Conservation (phyloP, 2,113 vertebrate species). For the Chrysochloris asiatica region DNA sequence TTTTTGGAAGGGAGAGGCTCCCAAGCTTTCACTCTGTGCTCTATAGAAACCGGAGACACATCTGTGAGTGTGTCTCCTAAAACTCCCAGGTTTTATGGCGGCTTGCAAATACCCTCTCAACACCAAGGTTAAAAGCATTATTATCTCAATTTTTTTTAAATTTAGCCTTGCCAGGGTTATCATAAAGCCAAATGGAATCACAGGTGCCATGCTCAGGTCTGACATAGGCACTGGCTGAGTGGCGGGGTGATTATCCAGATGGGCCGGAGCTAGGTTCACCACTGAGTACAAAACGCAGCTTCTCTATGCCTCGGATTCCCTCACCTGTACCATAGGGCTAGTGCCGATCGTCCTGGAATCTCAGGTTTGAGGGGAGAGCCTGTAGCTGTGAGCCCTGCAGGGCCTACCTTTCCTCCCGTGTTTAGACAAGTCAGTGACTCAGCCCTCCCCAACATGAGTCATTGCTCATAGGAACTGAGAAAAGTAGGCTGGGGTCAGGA, state of each 20-base stretch:
- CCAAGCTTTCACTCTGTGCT: rapidly evolving
- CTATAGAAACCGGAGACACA: rapidly evolving
- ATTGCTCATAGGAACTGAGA: neutral
- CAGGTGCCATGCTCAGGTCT: rapidly evolving
- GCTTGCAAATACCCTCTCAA: rapidly evolving
- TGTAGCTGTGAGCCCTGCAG: neutral
- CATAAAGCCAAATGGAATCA: rapidly evolving
- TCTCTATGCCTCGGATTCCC: neutral
- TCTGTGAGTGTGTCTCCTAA: rapidly evolving
- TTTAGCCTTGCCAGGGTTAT: neutral
- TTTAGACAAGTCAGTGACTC: neutral
- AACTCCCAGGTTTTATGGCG: neutral
- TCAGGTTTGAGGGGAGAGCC: no score
- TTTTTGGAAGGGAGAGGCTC: neutral
- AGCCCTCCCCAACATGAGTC: rapidly evolving
- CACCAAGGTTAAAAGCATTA: no score
- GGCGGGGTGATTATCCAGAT: no score
- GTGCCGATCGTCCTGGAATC: rapidly evolving
- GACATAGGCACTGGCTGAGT: no score
- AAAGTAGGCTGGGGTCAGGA: rapidly evolving
- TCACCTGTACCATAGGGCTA: rapidly evolving
- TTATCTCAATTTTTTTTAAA: no score
- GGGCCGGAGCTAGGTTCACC: no score
- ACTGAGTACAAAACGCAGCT: neutral
- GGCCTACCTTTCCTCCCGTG: rapidly evolving